These are phyloP conservation scores for Rattus norvegicus DNA, from an alignment of 2,113 vertebrate species.

Conservation along the genomic window DNA sequence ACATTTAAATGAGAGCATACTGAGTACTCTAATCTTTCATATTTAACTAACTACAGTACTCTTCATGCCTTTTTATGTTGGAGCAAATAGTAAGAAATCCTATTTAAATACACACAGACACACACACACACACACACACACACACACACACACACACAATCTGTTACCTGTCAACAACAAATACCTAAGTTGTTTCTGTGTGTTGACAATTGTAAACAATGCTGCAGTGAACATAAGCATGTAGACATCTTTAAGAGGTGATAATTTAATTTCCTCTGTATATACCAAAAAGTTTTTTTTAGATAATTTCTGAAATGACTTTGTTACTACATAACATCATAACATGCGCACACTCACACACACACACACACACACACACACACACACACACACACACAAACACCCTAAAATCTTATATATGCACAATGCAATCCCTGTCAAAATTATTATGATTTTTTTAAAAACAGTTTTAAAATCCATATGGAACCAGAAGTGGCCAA, in stretches of 20 bases:
- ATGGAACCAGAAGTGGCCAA: background rate
- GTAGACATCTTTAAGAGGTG: background rate
- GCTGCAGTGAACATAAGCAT: background rate
- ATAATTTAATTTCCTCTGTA: background rate
- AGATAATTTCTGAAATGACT: background rate
- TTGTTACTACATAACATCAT: background rate
- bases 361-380: background rate
- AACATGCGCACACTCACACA: background rate
- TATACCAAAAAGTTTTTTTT: background rate
- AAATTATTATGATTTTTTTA: background rate
- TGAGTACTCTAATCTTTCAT: background rate
- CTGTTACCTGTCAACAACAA: background rate
- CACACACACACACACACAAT: no score
- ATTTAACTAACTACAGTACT: background rate
- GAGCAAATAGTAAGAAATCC: background rate
- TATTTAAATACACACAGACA: background rate
- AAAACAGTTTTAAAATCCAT: background rate
- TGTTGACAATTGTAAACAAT: background rate
- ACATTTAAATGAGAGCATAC: background rate
- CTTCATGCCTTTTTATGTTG: background rate
- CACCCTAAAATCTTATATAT: background rate
- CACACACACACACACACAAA: background rate
- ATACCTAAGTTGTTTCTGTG: background rate
- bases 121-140: no score
- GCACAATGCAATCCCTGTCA: background rate